Evolutionary conservation across 2,797 vertebrate genomes (phyloP).

Genomic region (Melanotaenia pygmaea): DNA sequence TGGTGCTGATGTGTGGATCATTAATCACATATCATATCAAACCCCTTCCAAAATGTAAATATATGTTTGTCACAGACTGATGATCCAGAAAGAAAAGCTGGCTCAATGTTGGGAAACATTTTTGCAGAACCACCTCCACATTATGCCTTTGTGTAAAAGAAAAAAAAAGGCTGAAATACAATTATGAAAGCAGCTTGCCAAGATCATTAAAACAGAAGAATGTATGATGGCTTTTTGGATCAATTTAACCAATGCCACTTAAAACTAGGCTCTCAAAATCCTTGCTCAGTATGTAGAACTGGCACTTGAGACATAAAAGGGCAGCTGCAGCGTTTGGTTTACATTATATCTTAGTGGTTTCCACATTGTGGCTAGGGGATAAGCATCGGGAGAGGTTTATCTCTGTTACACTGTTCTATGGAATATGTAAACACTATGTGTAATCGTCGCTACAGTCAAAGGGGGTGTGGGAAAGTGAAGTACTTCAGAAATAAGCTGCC

Average conservation of each 20-base stretch:
- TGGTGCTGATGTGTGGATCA: slow-evolving; percentile 57
- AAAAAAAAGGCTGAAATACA: slow-evolving; percentile 21
- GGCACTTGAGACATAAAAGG: slow-evolving; percentile 83
- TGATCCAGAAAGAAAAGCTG: slow-evolving; percentile 17
- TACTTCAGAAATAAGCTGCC: slow-evolving; percentile 62
- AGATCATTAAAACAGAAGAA: slow-evolving; percentile 27
- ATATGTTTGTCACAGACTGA: slow-evolving; percentile 44
- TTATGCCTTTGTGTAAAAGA: slow-evolving; percentile 19
- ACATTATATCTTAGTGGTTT: slow-evolving; percentile 83
- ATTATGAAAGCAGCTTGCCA: slow-evolving; percentile 31
- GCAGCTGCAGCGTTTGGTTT: slow-evolving; percentile 79
- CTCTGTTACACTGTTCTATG: slow-evolving; percentile 80
- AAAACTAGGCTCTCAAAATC: slow-evolving; percentile 63
- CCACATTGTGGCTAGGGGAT: slow-evolving; percentile 82
- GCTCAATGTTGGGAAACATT: slow-evolving; percentile 12
- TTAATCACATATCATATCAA: slow-evolving; percentile 77
- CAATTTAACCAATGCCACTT: slow-evolving; percentile 62
- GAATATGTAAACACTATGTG: slow-evolving; percentile 83
- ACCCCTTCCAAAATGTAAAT: slow-evolving; percentile 55
- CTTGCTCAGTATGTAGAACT: slow-evolving; percentile 68
- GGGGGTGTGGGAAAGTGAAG: slow-evolving; percentile 63
- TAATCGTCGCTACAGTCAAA: slow-evolving; percentile 76
- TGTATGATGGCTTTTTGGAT: slow-evolving; percentile 39
- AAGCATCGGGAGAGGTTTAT: slow-evolving; percentile 85
- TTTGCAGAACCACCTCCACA: background rate